phyloP scores from a whole-genome alignment of 2,888 invertebrate species.

The Coecobrya sp. region DNA sequence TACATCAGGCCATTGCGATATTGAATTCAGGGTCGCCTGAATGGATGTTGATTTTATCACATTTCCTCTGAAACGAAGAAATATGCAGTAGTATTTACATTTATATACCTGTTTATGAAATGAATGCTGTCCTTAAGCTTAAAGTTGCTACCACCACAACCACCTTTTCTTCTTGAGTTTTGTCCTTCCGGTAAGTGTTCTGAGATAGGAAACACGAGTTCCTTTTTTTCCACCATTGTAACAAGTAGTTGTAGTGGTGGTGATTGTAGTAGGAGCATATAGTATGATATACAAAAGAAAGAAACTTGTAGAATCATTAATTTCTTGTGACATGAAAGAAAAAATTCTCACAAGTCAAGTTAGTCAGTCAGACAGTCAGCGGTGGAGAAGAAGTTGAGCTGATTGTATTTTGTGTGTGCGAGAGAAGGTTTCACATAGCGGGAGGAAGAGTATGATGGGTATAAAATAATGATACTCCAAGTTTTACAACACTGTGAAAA shows the following conservation, averaged over 20 bases:
- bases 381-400: conserved; percentile 3
- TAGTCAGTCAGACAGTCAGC: background rate
- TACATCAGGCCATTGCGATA: background rate
- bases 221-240: background rate
- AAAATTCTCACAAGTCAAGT: conserved; percentile 39
- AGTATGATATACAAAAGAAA: background rate
- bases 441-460: conserved; percentile 19
- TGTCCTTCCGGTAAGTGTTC: background rate
- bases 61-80: background rate
- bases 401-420: background rate
- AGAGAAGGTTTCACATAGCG: no score
- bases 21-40: background rate
- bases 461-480: background rate
- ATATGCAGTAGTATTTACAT: background rate
- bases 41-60: background rate
- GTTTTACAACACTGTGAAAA: background rate
- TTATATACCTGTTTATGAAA: background rate
- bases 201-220: background rate
- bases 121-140: background rate
- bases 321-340: conserved; percentile 67
- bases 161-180: background rate
- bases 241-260: background rate
- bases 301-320: conserved; percentile 69
- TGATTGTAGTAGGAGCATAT: background rate
- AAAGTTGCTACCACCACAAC: background rate